Base-by-base conservation (phyloP, 2,888 invertebrate species). In the Ophion slaviceki region DNA sequence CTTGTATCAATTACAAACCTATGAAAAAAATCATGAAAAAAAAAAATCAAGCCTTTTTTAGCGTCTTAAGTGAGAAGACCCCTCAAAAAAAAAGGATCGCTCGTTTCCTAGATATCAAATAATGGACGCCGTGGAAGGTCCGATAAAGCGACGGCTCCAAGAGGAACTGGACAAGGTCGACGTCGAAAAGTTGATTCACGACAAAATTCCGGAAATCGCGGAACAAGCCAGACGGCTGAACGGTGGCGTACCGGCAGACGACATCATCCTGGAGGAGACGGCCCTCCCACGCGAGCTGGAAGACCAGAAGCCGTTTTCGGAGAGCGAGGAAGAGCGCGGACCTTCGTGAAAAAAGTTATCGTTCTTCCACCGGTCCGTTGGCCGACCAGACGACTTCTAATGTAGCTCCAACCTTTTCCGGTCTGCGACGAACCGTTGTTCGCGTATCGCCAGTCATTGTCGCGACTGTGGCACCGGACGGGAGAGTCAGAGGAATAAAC, bases 91-190 rank as follows among this genome's bases (percentile, higher is more conserved):
- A 66, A 45, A 68, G 61, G 45, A 40, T 2, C 11, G 10, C 14
- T 47, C 17, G 53, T 62, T 45, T 64, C 14, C 14, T 82, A 94
- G 94, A 79, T 97, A 97, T 92, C 98, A 98, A 94, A 97, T 98
- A 84, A 97, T 98, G 96, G 97, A 97, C 91, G 97, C 97, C 0
- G 92, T 98, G 61, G 98, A 98, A 94, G 96, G 96, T 59, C 97
- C 98, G 0, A 94, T 98, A 3, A 97, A 96, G 91, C 95, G 96
- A 88, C 96, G 96, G 85, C 94, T 98, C 4, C 97, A 97, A 91
- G 96, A 96, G 89, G 96, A 97, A 89, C 94, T 98, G 64, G 95
- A 97, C 91, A 96, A 96, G 90, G 94, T 98, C 32, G 96, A 98
- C 90, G 96, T 97, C 2, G 97, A 98, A 92, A 95, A 96, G 86